Percentiles rank a stretch among this genome's conserved stretches.
Evolutionary conservation across 35 echinoderm and acorn worm genomes (phyloP).

Genomic region (Eucidaris tribuloides): DNA sequence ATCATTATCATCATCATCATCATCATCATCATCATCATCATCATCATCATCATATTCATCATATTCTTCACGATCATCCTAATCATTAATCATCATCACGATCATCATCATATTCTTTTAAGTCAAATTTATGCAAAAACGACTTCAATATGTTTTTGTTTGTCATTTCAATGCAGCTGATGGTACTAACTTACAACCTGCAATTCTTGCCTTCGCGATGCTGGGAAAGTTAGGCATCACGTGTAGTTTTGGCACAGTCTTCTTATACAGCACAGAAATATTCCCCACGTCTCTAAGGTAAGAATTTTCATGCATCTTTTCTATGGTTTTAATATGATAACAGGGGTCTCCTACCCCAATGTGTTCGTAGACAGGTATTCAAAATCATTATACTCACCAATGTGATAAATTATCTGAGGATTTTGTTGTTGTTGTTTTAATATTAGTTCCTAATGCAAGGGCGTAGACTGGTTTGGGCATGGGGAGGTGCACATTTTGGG

Average conservation of each 20-base stretch:
- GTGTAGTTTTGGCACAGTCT: slow-evolving; percentile 63
- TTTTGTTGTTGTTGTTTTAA: no score
- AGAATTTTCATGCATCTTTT: neutral
- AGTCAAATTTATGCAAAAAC: no score
- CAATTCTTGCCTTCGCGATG: slow-evolving; percentile 49
- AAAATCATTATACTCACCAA: no score
- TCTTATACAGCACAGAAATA: slow-evolving; percentile 76
- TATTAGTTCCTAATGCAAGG: no score
- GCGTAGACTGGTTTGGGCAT: no score
- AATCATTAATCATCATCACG: neutral
- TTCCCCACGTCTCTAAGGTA: slow-evolving; percentile 79
- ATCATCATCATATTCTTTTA: neutral
- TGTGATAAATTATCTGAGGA: no score
- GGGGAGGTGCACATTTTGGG: no score
- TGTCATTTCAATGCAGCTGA: neutral
- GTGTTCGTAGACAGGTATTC: no score
- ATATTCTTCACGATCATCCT: neutral
- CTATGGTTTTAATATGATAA: neutral
- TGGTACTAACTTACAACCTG: slow-evolving; percentile 15
- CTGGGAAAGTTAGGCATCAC: slow-evolving; percentile 79
- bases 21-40: neutral
- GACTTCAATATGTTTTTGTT: no score
- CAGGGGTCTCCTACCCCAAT: no score
- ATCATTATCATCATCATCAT: neutral
- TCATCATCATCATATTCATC: no score